Evolutionary conservation across 2,797 vertebrate species (phyloP).

Genomic region (Melanotaenia trifasciata): DNA sequence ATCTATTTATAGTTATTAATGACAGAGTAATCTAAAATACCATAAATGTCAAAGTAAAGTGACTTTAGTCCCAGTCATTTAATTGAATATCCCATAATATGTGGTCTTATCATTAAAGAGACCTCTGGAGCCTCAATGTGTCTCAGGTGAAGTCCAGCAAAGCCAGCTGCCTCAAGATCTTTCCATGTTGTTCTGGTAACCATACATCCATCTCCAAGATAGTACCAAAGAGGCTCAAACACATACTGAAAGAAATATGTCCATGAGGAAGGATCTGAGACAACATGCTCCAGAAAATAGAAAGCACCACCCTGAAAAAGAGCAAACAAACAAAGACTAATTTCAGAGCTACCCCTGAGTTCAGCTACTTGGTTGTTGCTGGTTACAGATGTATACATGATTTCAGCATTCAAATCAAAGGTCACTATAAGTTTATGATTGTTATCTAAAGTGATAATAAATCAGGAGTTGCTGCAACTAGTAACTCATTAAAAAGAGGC

Average conservation of each 20-base stretch:
- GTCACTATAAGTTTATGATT: not conserved
- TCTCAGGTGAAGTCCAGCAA: slow-evolving; percentile 84
- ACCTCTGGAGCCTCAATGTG: slow-evolving; percentile 73
- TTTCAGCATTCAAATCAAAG: not conserved
- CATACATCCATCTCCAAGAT: slow-evolving; percentile 84
- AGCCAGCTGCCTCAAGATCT: slow-evolving; percentile 83
- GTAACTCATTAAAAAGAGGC: no score
- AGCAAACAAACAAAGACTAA: slow-evolving; percentile 7
- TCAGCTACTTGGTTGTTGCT: not conserved
- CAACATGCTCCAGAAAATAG: slow-evolving; percentile 85
- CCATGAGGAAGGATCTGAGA: slow-evolving; percentile 75
- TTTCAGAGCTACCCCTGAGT: not conserved
- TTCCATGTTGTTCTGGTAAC: slow-evolving; percentile 86
- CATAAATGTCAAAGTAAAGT: not conserved
- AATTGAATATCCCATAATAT: slow-evolving; percentile 86
- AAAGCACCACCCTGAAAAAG: slow-evolving; percentile 80
- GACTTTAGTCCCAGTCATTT: slow-evolving; percentile 69
- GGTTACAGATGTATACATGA: not conserved
- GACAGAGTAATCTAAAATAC: not conserved
- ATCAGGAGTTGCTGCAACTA: not conserved
- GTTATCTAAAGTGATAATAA: not conserved
- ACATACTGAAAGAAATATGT: slow-evolving; percentile 86
- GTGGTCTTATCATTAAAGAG: slow-evolving; percentile 74
- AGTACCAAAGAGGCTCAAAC: slow-evolving; percentile 86
- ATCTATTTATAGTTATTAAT: not conserved